A percentile compares a stretch with the other conserved stretches of the same genome.
Evolutionary conservation across 2,888 invertebrate genomes (phyloP).

Genomic region (Temnothorax rugatulus): DNA sequence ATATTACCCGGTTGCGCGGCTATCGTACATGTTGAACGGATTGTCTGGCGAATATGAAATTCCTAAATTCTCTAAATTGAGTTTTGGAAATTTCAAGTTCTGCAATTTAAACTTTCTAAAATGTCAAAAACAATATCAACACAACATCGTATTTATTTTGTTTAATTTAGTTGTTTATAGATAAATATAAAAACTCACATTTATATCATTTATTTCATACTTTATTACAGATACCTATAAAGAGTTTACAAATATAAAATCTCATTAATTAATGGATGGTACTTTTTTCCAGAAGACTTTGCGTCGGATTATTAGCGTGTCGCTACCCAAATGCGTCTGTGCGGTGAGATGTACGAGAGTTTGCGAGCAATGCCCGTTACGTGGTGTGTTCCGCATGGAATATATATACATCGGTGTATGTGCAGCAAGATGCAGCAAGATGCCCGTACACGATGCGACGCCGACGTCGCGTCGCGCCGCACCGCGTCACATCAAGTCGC

Average conservation of each 20-base stretch:
- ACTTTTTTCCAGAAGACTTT: not conserved
- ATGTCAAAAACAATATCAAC: not conserved
- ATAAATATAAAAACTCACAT: not conserved
- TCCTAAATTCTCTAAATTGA: not conserved
- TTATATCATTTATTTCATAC: not conserved
- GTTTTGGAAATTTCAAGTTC: not conserved
- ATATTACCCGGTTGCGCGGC: constrained; percentile 9
- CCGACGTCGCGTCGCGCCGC: constrained; percentile 13
- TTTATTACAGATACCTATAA: not conserved
- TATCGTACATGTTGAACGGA: not conserved
- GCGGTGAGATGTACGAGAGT: not conserved
- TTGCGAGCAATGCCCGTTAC: constrained; percentile 9
- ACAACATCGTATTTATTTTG: not conserved
- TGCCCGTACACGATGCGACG: constrained; percentile 40
- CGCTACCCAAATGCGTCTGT: not conserved
- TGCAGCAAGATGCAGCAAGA: constrained; percentile 1
- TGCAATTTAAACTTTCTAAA: not conserved
- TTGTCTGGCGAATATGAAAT: not conserved
- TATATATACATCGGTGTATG: not conserved
- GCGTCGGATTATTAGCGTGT: not conserved
- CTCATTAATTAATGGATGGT: not conserved
- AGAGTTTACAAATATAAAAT: not conserved
- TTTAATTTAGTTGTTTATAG: not conserved
- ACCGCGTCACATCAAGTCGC: constrained; percentile 13
- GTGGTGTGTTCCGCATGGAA: not conserved